Base-by-base conservation (phyloP, 1,140 invertebrate genomes). In the Zaprionus ghesquierei region DNA sequence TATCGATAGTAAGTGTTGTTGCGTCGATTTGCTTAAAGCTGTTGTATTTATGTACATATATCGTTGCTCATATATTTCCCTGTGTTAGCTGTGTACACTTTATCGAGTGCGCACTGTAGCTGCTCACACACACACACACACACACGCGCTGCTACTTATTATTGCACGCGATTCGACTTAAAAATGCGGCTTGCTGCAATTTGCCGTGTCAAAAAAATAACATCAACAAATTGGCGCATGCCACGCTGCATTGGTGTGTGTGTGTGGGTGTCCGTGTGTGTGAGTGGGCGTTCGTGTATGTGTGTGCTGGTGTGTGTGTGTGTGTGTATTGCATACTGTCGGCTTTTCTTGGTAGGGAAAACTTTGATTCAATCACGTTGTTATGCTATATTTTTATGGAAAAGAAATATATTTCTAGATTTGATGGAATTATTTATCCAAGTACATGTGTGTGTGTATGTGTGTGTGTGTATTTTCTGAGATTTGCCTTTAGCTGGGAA, bases 101-200 rank as follows among this genome's bases (percentile, higher is more conserved):
- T 35, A 35, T 35, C 33, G 33, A 35, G 3, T 35, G 13, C 33
- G 2, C 41, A 46, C 18, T 46, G 41, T 46, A 22, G 15, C 18
- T 20, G 41, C 18, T 10, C 41, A 20, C 18, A 44, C 18, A 44
- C 18, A 44, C 31, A 35, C 18, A 25, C 54, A 31, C 22, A 10
- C 15, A 29, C 2, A 15, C 54, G 38, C 49, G 33, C 41, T 31
- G 29, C 18, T 6, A 46, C 41, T 12, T 22, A 46, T 46, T 46
- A 46, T 46, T 46, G 41, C 41, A 46, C 20, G 41, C 41, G 41
- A 23, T 41, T 59, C 31, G 15, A 3, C 55, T 22, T 44, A 59
- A 41, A 41, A 38, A 59, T 13, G 49, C 12, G 49, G 49, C 13
- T 51, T 51, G 22, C 12, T 51, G 74, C 59, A 76, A 75, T 75